Percentiles rank a stretch among this genome's conserved stretches.
Conservation (phyloP, 2,888 invertebrate species). For the Ditula angustiorana region DNA sequence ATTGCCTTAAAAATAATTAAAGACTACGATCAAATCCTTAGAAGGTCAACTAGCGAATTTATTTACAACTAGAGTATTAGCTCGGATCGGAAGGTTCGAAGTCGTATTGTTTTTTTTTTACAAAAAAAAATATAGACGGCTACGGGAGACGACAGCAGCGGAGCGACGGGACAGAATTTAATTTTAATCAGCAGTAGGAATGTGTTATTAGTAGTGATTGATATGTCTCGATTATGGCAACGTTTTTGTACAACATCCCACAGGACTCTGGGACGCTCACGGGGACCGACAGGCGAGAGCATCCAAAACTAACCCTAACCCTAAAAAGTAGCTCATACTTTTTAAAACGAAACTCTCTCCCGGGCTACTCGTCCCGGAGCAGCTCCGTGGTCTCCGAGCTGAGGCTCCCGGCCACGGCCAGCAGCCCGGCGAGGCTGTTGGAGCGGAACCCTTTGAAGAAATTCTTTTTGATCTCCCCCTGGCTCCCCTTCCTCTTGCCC, state of each 20-base stretch:
- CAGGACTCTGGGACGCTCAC: background rate
- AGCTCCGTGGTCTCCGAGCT: constrained; percentile 69
- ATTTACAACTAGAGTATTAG: constrained; percentile 44
- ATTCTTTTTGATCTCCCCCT: constrained; percentile 60
- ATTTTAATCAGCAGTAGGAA: constrained; percentile 60
- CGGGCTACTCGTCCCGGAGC: constrained; percentile 65
- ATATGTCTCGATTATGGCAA: constrained; percentile 81
- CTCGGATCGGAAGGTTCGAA: constrained; percentile 25
- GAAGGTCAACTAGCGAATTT: constrained; percentile 57
- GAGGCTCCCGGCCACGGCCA: constrained; percentile 60
- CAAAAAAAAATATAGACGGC: constrained; percentile 21
- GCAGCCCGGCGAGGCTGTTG: constrained; percentile 66
- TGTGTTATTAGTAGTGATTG: constrained; percentile 68
- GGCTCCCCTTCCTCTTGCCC: constrained; percentile 56
- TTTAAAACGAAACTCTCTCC: constrained; percentile 22
- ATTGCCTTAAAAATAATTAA: constrained; percentile 61
- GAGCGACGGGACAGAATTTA: constrained; percentile 47
- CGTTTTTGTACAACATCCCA: constrained; percentile 60
- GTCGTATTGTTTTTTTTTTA: constrained; percentile 22
- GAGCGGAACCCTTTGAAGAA: constrained; percentile 70
- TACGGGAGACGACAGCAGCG: constrained; percentile 43
- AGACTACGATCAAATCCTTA: constrained; percentile 70
- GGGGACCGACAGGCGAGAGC: background rate
- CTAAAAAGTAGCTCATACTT: constrained; percentile 6
- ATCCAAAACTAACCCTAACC: background rate